These are phyloP conservation scores for Siderastrea siderea DNA, from an alignment of 92 coral and sea anemone species.

Conservation along the genomic window DNA sequence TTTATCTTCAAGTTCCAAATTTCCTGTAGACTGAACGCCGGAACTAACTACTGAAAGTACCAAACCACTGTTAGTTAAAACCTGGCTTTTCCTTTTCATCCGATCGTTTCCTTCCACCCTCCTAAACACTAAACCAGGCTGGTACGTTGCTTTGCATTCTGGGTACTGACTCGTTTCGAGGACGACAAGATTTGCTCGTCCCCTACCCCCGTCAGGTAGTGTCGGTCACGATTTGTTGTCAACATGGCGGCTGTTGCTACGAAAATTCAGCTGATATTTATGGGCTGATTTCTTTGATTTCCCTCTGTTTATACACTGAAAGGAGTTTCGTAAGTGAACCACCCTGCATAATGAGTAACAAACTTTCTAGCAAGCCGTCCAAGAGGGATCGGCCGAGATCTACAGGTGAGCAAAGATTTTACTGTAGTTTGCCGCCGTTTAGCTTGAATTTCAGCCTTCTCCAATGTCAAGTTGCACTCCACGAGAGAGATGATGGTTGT, in stretches of 20 bases:
- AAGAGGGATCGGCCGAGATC: conserved; percentile 95
- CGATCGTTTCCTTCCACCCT: too few relatives aligned
- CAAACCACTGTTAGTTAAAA: too few relatives aligned
- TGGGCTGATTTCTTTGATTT: not conserved
- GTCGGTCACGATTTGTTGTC: conserved; percentile 68
- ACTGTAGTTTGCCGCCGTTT: not conserved
- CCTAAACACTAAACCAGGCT: too few relatives aligned
- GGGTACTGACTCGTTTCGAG: conserved; percentile 9
- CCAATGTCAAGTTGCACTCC: not conserved
- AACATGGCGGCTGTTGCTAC: conserved; percentile 97
- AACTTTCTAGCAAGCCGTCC: conserved; percentile 94
- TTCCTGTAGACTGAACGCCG: too few relatives aligned
- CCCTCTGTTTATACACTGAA: not conserved
- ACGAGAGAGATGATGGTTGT: too few relatives aligned
- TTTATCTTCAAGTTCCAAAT: too few relatives aligned
- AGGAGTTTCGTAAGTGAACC: not conserved
- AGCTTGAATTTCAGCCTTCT: not conserved
- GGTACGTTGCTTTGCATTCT: not conserved
- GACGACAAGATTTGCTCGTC: not conserved
- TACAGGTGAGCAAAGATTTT: conserved; percentile 70
- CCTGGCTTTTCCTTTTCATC: too few relatives aligned
- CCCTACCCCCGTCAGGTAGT: not conserved
- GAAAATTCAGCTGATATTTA: conserved; percentile 24
- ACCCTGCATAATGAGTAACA: conserved; percentile 80
- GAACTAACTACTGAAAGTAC: too few relatives aligned